A percentile compares a stretch with the other conserved stretches of the same genome.
Conservation (phyloP, 2,888 invertebrate species). For the Mylabris sibirica region DNA sequence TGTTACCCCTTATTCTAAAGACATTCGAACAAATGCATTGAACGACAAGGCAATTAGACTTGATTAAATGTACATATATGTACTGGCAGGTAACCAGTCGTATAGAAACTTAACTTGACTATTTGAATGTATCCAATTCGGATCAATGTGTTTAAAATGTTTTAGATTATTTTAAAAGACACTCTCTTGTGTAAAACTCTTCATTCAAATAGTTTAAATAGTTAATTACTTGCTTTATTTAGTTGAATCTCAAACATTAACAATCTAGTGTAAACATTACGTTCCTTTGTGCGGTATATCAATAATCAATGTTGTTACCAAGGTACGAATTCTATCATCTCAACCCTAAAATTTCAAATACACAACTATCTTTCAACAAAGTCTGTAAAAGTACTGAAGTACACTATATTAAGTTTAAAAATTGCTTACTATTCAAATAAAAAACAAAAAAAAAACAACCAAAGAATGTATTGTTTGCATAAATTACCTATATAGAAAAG, state of each 20-base stretch:
- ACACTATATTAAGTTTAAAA: neutral
- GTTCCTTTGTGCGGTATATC: neutral
- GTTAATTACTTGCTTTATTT: neutral
- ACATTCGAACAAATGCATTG: neutral
- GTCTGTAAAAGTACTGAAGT: neutral
- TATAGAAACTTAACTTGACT: constrained; percentile 1
- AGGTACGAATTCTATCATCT: neutral
- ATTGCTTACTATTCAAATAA: neutral
- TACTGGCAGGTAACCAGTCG: constrained; percentile 22
- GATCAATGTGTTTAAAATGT: constrained; percentile 24
- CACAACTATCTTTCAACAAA: neutral
- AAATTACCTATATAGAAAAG: neutral
- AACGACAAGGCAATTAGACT: constrained; percentile 22
- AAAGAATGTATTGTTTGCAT: neutral
- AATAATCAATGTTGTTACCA: constrained; percentile 18
- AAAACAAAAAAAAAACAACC: neutral
- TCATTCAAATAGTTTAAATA: neutral
- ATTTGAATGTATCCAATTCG: constrained; percentile 20
- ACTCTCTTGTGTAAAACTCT: constrained; percentile 2
- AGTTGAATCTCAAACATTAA: neutral
- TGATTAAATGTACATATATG: constrained; percentile 26
- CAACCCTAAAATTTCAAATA: neutral
- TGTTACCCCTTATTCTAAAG: neutral
- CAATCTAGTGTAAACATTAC: neutral
- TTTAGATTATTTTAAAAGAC: neutral